These are phyloP conservation scores for Tinamus guttatus DNA, from an alignment of 2,113 vertebrate genomes.

Conservation along the genomic window DNA sequence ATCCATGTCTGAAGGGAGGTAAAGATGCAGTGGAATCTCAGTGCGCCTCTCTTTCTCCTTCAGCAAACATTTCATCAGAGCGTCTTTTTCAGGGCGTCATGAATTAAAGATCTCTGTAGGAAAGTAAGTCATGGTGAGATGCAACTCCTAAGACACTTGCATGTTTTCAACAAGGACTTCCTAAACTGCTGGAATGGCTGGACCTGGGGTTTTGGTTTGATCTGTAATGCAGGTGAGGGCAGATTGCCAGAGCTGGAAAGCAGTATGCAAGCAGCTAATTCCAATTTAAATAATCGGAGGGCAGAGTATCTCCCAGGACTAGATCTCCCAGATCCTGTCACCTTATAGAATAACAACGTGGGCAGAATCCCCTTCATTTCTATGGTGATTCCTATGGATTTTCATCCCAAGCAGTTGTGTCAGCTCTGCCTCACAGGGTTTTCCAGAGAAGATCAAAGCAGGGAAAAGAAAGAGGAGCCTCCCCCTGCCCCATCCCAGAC, in stretches of 20 bases:
- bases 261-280: slow-evolving; percentile 53
- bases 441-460: not conserved
- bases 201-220: not conserved
- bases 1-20: accelerated
- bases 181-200: not conserved
- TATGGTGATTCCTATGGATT: not conserved
- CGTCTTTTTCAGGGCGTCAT: slow-evolving; percentile 40
- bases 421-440: not conserved
- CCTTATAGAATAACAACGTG: not conserved
- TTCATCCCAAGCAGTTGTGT: not conserved
- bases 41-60: slow-evolving; percentile 26
- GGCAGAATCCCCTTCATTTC: not conserved
- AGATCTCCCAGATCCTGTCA: not conserved
- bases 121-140: not conserved
- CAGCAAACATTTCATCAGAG: not conserved
- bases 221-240: not conserved
- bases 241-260: not conserved
- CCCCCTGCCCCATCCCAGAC: not conserved
- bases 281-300: slow-evolving; percentile 23
- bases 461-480: not conserved
- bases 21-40: not conserved
- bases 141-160: not conserved
- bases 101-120: slow-evolving; percentile 39
- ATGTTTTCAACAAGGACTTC: not conserved
- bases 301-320: not conserved